These are phyloP conservation scores for Neogale vison DNA, from an alignment of 2,113 vertebrate species.

Conservation along the genomic window DNA sequence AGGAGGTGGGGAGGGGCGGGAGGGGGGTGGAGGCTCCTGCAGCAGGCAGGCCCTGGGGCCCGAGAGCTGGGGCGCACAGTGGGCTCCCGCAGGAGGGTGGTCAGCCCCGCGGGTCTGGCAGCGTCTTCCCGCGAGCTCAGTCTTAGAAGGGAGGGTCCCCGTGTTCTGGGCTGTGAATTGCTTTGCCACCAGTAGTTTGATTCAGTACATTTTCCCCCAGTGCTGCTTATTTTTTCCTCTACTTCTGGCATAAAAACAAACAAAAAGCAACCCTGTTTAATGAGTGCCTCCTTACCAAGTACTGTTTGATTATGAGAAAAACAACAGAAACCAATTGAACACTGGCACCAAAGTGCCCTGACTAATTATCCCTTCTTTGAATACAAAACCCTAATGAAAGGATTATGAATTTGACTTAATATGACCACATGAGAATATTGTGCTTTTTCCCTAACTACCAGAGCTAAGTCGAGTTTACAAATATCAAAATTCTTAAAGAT, in stretches of 20 bases:
- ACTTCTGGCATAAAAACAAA: not conserved
- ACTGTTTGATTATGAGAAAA: not conserved
- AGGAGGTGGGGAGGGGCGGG: not conserved
- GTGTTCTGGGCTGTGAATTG: not conserved
- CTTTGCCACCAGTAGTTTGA: not conserved
- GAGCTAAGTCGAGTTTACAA: not conserved
- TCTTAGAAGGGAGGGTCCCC: not conserved
- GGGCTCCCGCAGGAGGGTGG: not conserved
- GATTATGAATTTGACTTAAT: too few species aligned
- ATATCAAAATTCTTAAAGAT: not conserved
- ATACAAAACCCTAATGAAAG: not conserved
- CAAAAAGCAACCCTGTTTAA: not conserved
- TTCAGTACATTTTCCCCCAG: not conserved
- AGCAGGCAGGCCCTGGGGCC: not conserved
- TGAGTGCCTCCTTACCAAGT: not conserved
- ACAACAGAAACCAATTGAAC: not conserved
- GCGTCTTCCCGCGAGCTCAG: rapidly evolving
- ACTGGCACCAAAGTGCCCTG: rapidly evolving
- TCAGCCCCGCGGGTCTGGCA: rapidly evolving
- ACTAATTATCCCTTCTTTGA: too few species aligned
- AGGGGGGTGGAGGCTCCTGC: not conserved
- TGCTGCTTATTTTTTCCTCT: not conserved
- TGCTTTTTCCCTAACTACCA: not conserved
- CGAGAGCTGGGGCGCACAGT: rapidly evolving
- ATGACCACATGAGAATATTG: not conserved